A percentile compares a stretch with the other conserved stretches of the same genome.
Conservation (phyloP, 37 sponge, comb jelly and placozoan genomes). For the Spongilla lacustris region DNA sequence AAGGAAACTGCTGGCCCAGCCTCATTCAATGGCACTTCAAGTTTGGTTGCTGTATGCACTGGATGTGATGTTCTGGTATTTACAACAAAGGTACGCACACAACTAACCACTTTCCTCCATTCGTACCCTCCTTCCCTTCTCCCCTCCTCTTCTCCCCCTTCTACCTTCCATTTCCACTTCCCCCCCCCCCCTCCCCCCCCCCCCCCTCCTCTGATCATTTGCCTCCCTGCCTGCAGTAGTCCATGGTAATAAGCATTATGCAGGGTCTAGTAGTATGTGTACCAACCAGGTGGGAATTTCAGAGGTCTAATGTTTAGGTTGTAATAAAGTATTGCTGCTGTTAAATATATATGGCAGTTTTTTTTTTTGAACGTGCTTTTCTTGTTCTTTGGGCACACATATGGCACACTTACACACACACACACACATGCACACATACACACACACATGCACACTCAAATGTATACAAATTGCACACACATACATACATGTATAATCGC, state of each 20-base stretch:
- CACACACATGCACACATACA: not conserved
- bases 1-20: not conserved
- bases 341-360: too few relatives aligned
- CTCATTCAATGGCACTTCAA: conserved; percentile 33
- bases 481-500: not conserved
- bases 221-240: too few relatives aligned
- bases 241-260: too few relatives aligned
- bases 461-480: not conserved
- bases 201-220: too few relatives aligned
- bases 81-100: conserved; percentile 12
- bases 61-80: conserved; percentile 36
- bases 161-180: not conserved
- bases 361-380: too few relatives aligned
- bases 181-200: not conserved
- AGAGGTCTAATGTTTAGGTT: too few relatives aligned
- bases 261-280: too few relatives aligned
- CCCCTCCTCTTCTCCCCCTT: not conserved
- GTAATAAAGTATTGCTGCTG: too few relatives aligned
- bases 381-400: not conserved
- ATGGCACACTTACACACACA: too few relatives aligned
- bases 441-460: not conserved
- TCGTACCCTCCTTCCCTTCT: not conserved
- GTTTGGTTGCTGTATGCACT: conserved; percentile 37
- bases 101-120: too few relatives aligned
- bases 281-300: too few relatives aligned